Percentiles rank a stretch among this genome's conserved stretches.
Conservation (phyloP, 2,888 invertebrate genomes). For the Meloe dianella region DNA sequence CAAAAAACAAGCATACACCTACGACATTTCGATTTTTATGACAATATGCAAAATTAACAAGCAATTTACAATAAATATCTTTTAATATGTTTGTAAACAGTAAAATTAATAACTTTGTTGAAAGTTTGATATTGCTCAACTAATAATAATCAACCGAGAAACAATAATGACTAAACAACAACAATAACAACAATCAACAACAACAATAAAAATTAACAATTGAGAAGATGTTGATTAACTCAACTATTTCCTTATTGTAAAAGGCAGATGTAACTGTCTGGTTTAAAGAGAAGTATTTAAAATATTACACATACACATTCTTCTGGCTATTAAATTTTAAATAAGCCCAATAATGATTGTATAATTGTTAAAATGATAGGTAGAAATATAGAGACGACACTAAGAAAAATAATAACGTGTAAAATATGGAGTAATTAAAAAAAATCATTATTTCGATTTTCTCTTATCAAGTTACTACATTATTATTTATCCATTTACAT, state of each 20-base stretch:
- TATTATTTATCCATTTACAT: neutral
- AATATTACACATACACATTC: slow-evolving; percentile 3
- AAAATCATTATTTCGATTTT: neutral
- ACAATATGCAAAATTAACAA: slow-evolving; percentile 1
- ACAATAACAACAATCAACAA: neutral
- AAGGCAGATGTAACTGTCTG: neutral
- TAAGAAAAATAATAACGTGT: neutral
- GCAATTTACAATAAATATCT: neutral
- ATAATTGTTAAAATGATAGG: neutral
- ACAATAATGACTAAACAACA: neutral
- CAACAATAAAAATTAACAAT: neutral
- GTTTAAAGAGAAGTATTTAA: slow-evolving; percentile 1
- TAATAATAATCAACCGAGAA: no score
- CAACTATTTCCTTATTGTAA: slow-evolving; percentile 6
- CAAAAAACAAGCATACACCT: neutral
- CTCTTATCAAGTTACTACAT: neutral
- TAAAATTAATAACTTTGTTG: neutral
- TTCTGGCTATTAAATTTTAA: neutral
- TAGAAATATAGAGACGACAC: neutral
- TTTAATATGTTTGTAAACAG: neutral
- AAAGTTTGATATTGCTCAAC: neutral
- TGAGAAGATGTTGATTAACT: neutral
- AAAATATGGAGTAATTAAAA: no score
- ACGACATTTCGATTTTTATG: neutral
- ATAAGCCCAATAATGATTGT: neutral